Evolutionary conservation across 2,113 vertebrate species (phyloP), one percentile per base, ranked within the genome.

Genomic region (Labeo catla): DNA sequence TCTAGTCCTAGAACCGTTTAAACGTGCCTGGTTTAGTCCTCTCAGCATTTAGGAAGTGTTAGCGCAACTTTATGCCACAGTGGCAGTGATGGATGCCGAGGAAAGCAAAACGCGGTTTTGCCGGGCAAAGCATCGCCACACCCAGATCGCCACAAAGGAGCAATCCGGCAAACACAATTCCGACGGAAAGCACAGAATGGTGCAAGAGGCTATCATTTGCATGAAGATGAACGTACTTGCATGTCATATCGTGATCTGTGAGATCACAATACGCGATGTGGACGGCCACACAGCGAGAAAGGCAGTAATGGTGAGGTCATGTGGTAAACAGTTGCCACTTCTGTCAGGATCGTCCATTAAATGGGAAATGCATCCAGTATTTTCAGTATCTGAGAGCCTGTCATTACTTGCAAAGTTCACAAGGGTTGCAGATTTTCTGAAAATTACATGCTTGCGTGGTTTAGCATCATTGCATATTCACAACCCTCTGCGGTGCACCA

Each of bases 401-500:
- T 86, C 85, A 86, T 86, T 86, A 81, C 85, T 47, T 36, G 45
- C 77, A 73, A 73, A 81, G 85, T 86, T 86, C 85, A 81, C 77
- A 57, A 61, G 85, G 39, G 77, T 81, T 72, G 50, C 66, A 73
- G 79, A 73, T 81, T 81, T 81, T 73, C 66, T 63, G 50, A 34
- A 86, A 86, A 86, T 86, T 49, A 74, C 85, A 81, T 72, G 77
- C 85, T 74, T 81, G 47, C 52, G 49, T 72, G 19, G 63, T 72
- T 70, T 23, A 70, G 61, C 39, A 57, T 57, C 52, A 4, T 61
- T 72, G 84, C 84, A 34, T 43, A 72, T 86, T 72, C 76, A 59
- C 68, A 59, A 59, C 23, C 76, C 21, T 34, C n/a, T 86, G 85
- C 61, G 85, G 85, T 73, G 77, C 85, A 86, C 77, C 85, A 72